Evolutionary conservation across 2,888 invertebrate genomes (phyloP).

Genomic region (Coelinius sp.): DNA sequence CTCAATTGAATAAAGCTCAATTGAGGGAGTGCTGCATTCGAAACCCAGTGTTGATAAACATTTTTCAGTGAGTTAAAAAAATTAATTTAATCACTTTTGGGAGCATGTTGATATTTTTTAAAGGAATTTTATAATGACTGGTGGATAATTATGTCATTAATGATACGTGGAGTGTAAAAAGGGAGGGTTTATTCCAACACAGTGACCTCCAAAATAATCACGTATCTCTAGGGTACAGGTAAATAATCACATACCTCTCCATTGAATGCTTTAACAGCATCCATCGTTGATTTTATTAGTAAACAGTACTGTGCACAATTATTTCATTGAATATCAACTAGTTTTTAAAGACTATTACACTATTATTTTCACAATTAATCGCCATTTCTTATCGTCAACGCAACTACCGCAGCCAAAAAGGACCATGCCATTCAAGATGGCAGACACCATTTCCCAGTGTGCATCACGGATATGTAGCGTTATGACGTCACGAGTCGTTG

Average conservation of each 20-base stretch:
- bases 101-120: constrained; percentile 22
- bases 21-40: not conserved
- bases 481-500: constrained; percentile 34
- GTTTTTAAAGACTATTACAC: constrained; percentile 51
- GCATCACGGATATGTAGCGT: constrained; percentile 15
- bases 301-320: not conserved
- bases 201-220: constrained; percentile 56
- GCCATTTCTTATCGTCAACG: constrained; percentile 59
- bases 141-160: too few relatives aligned
- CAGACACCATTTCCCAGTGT: constrained; percentile 53
- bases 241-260: constrained; percentile 78
- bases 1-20: not conserved
- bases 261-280: constrained; percentile 90
- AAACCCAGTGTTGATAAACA: not conserved
- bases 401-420: constrained; percentile 56
- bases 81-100: not conserved
- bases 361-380: constrained; percentile 52
- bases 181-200: constrained; percentile 55
- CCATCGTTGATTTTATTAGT: constrained; percentile 72
- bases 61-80: not conserved
- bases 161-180: constrained; percentile 37
- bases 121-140: constrained; percentile 34
- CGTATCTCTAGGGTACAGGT: constrained; percentile 40
- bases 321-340: constrained; percentile 48
- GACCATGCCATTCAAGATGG: constrained; percentile 68